Percentiles rank a stretch among this genome's conserved stretches.
Conservation (phyloP, 1,140 invertebrate genomes). For the Acyrthosiphon pisum region DNA sequence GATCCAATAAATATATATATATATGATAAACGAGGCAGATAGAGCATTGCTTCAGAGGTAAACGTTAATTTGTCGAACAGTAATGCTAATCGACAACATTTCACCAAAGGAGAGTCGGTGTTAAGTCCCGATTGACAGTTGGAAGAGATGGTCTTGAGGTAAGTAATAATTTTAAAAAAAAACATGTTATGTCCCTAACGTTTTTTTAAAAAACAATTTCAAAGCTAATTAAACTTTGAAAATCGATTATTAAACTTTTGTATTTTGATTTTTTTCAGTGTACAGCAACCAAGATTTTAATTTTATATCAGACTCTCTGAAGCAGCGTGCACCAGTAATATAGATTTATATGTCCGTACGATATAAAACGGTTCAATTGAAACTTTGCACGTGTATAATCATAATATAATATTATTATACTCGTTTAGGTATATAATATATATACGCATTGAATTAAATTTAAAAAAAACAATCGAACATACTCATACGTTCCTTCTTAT, state of each 20-base stretch:
- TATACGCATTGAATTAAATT: neutral
- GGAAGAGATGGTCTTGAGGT: neutral
- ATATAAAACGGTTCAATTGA: no score
- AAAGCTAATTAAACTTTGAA: neutral
- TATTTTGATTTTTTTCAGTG: neutral
- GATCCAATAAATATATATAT: no score
- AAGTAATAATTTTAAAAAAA: neutral
- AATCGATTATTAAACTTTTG: neutral
- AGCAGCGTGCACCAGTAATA: no score
- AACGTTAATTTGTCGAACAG: no score
- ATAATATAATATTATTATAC: neutral
- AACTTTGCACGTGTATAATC: neutral
- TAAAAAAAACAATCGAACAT: neutral
- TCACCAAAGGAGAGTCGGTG: no score
- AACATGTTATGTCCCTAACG: no score
- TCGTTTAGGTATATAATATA: neutral
- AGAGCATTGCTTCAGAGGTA: no score
- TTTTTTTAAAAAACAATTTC: no score
- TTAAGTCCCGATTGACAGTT: no score
- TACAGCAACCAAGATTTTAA: neutral
- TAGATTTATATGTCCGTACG: neutral
- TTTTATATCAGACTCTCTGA: neutral
- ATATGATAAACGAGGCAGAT: no score
- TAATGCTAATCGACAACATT: no score
- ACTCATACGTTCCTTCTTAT: no score